Evolutionary conservation across 2,888 invertebrate species (phyloP).

Genomic region (Heliconius charithonia): DNA sequence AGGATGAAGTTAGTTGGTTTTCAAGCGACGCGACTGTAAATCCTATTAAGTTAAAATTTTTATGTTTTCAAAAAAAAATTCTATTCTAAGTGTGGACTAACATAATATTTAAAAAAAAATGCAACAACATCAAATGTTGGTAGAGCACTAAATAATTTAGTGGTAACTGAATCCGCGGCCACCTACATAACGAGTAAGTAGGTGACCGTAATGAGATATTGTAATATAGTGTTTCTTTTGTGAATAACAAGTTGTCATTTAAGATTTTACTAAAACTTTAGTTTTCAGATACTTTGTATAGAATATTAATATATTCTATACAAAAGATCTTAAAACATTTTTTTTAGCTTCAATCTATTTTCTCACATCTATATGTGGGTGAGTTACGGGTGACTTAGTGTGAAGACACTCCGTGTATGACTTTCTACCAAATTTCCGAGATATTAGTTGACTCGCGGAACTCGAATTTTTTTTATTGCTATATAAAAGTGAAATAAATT

Average conservation of each 20-base stretch:
- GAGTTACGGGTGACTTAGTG: no score
- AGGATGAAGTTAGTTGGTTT: no score
- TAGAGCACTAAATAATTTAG: neutral
- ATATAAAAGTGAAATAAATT: neutral
- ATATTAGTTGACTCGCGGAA: no score
- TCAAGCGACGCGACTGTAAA: no score
- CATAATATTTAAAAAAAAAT: neutral
- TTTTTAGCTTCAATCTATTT: no score
- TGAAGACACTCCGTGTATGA: no score
- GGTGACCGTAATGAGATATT: slow-evolving; percentile 18
- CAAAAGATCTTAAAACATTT: no score
- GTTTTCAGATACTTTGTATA: neutral
- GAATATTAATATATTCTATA: neutral
- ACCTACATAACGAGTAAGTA: slow-evolving; percentile 18
- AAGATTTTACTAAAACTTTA: neutral
- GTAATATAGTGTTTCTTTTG: slow-evolving; percentile 14
- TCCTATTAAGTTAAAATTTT: no score
- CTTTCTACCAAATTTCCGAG: no score
- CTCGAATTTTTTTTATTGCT: neutral
- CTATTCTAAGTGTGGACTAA: no score
- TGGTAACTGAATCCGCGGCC: slow-evolving; percentile 11
- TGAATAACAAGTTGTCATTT: slow-evolving; percentile 11
- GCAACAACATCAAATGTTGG: neutral
- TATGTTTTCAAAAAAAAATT: no score
- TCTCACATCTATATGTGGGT: no score